Conservation (phyloP, 2,797 vertebrate species). For the Pangasius macronema region DNA sequence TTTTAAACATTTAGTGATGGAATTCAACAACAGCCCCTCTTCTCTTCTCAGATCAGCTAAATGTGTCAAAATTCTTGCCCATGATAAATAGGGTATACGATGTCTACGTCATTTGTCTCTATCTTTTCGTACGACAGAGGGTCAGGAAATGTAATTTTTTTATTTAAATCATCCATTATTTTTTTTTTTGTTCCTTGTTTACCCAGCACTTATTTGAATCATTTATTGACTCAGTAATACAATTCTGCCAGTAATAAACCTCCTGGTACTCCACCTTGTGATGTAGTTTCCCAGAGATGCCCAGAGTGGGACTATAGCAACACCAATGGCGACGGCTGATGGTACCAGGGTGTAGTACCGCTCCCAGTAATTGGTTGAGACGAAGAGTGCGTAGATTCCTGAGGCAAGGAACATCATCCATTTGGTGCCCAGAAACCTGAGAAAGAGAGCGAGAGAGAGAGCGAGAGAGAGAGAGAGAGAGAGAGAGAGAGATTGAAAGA, state of each 20-base stretch:
- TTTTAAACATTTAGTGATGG: neutral
- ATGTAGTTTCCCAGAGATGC: conserved; percentile 93
- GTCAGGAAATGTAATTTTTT: no score
- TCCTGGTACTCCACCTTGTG: conserved; percentile 77
- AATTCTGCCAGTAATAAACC: neutral
- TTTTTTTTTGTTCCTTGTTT: neutral
- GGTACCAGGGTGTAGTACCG: conserved; percentile 95
- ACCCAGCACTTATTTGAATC: neutral
- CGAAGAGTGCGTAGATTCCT: conserved; percentile 92
- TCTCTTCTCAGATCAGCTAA: neutral
- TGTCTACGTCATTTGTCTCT: no score
- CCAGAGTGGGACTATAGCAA: conserved; percentile 92
- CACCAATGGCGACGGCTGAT: conserved; percentile 88
- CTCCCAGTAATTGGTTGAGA: conserved; percentile 99
- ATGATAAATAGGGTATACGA: no score
- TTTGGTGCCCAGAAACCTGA: conserved; percentile 95
- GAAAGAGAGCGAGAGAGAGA: neutral
- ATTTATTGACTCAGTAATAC: neutral
- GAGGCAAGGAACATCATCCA: conserved; percentile 96
- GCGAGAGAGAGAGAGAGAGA: neutral
- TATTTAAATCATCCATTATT: neutral
- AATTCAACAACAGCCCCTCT: neutral
- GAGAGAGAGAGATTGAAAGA: neutral
- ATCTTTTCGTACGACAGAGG: no score
- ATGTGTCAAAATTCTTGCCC: neutral